These are phyloP conservation scores for Tokudaia muenninki DNA, from an alignment of 2,797 vertebrate species.

Conservation along the genomic window DNA sequence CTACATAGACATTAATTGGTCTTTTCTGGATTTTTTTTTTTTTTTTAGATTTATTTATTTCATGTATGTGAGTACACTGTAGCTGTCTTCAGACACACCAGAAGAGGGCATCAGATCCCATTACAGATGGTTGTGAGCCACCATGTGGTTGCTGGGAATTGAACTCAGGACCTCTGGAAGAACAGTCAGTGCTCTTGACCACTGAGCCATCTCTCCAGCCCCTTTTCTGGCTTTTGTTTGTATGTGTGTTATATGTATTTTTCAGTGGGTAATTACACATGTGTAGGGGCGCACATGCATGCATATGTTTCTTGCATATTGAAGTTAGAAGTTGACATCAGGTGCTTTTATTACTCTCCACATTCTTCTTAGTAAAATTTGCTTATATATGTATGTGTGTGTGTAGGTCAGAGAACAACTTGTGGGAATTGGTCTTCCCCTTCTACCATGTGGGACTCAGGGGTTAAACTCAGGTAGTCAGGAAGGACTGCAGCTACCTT, in stretches of 20 bases:
- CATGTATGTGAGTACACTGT: too few relatives aligned
- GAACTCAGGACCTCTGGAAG: too few relatives aligned
- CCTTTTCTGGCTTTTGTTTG: background rate
- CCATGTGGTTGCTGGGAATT: too few relatives aligned
- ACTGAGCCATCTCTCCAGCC: too few relatives aligned
- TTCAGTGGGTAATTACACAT: background rate
- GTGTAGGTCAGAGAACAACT: background rate
- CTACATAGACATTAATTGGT: background rate
- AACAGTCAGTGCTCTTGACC: too few relatives aligned
- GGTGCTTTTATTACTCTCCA: background rate
- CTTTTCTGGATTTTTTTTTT: too few relatives aligned
- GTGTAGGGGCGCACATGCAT: background rate
- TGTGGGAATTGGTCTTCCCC: background rate
- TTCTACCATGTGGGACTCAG: background rate
- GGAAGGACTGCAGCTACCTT: background rate
- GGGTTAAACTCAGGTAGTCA: background rate
- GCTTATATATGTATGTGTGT: background rate
- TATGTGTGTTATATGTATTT: background rate
- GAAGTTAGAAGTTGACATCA: background rate
- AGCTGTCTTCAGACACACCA: too few relatives aligned
- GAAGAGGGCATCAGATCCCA: too few relatives aligned
- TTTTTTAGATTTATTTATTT: too few relatives aligned
- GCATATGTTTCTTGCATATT: background rate
- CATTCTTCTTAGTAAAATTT: background rate
- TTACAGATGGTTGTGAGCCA: too few relatives aligned